A percentile compares a stretch with the other conserved stretches of the same genome.
These are phyloP conservation scores for Odontothrips loti DNA, from an alignment of 2,888 invertebrate species.

Conservation along the genomic window DNA sequence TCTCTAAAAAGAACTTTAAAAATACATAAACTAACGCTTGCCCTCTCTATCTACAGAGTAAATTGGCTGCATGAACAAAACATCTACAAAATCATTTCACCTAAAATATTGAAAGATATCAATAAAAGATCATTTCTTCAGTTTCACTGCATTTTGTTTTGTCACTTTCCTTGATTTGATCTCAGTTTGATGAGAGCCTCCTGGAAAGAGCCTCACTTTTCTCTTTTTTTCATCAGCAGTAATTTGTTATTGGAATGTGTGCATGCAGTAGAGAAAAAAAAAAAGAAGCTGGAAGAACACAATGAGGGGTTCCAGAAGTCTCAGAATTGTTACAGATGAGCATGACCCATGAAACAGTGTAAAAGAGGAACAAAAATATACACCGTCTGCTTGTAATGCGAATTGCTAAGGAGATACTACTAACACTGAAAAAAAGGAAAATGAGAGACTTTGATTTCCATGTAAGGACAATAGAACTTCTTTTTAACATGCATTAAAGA, in stretches of 20 bases:
- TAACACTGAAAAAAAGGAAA: neutral
- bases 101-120: conserved; percentile 21
- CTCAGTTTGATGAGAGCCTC: neutral
- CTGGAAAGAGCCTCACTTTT: neutral
- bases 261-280: neutral
- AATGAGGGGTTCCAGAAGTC: neutral
- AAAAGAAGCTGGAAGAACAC: neutral
- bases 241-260: neutral
- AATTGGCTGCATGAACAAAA: conserved; percentile 22
- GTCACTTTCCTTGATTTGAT: neutral
- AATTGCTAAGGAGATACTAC: neutral
- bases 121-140: conserved; percentile 18
- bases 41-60: conserved; percentile 26
- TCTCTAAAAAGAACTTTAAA: conserved; percentile 27
- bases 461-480: neutral
- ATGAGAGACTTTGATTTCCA: neutral
- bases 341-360: neutral
- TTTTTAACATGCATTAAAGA: neutral
- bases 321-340: neutral
- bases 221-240: conserved; percentile 14
- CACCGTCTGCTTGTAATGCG: neutral
- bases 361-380: neutral
- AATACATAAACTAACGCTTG: conserved; percentile 23
- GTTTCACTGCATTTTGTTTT: neutral
- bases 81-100: conserved; percentile 20